Evolutionary conservation across 2,797 vertebrate genomes (phyloP), one percentile per base, ranked within the genome.

Genomic region (Parauchenoglanis punctatus): DNA sequence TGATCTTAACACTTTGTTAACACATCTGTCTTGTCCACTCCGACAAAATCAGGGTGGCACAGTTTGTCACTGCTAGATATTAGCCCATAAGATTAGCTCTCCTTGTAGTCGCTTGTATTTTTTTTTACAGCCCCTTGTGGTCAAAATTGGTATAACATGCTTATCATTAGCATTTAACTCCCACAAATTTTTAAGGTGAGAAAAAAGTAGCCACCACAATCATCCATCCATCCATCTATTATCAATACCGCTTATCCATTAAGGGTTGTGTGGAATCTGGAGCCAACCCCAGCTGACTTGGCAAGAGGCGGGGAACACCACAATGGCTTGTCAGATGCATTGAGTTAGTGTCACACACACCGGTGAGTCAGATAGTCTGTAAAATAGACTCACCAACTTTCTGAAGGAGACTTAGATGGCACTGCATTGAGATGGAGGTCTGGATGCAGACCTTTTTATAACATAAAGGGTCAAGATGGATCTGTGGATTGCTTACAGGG

Each of bases 311-410:
- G 49, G 49, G 49, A 49, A 49, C 49, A 49, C 49, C 49, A 4
- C 40, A 40, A 40, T 40, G 40, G 1, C 40, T 40, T 40, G 40
- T 40, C 40, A 40, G 40, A 40, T 40, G 40, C 40, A 40, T 40
- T 40, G 40, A 40, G 40, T 40, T 40, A 40, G 40, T 40, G 40
- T 40, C 40, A 40, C 40, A 40, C 35, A 40, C 40, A 40, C 40
- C 3, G 40, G 3, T 40, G 40, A 3, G 40, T 40, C 40, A 40
- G 40, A 40, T 40, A 40, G 40, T 40, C 40, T 40, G 3, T 40
- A 77, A 83, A 86, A 88, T 59, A 77, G 70, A n/a, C 28, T 52
- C 68, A n/a, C 49, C 44, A 88, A 88, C 68, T 86, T 88, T 86
- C 28, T 83, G 70, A 88, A 86, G 80, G 84, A 83, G 70, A 77